phyloP scores from a whole-genome alignment of 1,140 invertebrate species.

The Drosophila ambigua region DNA sequence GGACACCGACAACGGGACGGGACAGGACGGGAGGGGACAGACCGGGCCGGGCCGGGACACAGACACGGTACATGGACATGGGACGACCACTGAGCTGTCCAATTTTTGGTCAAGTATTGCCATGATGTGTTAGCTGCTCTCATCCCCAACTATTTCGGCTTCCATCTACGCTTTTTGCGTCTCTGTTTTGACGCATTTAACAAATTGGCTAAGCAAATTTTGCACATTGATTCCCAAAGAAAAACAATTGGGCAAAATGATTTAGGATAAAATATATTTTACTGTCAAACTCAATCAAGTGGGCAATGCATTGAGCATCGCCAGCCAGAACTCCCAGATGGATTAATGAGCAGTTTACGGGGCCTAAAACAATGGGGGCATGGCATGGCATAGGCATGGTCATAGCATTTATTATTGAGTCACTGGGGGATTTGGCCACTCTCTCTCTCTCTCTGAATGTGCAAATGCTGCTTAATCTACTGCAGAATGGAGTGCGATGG shows the following conservation, averaged over 20 bases:
- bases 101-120: slow-evolving; percentile 25
- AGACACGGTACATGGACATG: slow-evolving; percentile 1
- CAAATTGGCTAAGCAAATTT: slow-evolving; percentile 64
- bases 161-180: neutral
- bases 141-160: neutral
- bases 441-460: neutral
- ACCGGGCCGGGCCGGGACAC: neutral
- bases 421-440: slow-evolving; percentile 32
- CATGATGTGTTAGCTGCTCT: no score
- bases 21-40: no score
- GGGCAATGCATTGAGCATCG: slow-evolving; percentile 25
- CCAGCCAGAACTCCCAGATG: neutral
- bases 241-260: slow-evolving; percentile 36
- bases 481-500: slow-evolving; percentile 14
- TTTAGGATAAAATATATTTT: slow-evolving; percentile 60
- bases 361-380: slow-evolving; percentile 38
- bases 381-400: slow-evolving; percentile 26
- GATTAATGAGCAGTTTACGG: slow-evolving; percentile 53
- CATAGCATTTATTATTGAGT: slow-evolving; percentile 51
- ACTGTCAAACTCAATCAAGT: slow-evolving; percentile 64
- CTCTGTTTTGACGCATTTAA: slow-evolving; percentile 47
- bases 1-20: neutral
- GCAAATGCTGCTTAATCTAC: slow-evolving; percentile 10
- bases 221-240: slow-evolving; percentile 44
- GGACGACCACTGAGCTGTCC: slow-evolving; percentile 31